A percentile compares a stretch with the other conserved stretches of the same genome.
These are phyloP conservation scores for Galerucella pusilla DNA, from an alignment of 2,888 invertebrate species.

Conservation along the genomic window DNA sequence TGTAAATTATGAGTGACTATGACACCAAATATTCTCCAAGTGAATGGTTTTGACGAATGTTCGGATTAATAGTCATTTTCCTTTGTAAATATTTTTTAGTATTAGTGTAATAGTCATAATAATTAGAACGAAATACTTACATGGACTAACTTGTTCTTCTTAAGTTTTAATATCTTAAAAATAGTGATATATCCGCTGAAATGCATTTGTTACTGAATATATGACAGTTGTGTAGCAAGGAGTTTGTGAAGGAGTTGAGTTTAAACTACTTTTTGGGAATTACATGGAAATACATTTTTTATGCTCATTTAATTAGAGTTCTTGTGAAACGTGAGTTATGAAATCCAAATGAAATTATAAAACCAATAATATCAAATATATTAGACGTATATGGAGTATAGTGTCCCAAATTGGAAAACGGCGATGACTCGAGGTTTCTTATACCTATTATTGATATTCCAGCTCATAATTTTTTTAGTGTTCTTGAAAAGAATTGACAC, in stretches of 20 bases:
- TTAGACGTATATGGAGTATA: too few relatives aligned
- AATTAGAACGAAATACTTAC: constrained; percentile 45
- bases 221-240: constrained; percentile 3
- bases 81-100: constrained; percentile 51
- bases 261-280: constrained; percentile 34
- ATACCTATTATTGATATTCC: neutral
- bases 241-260: neutral
- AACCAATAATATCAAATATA: too few relatives aligned
- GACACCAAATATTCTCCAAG: constrained; percentile 11
- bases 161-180: constrained; percentile 46
- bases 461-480: neutral
- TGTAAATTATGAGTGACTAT: constrained; percentile 47
- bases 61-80: constrained; percentile 44
- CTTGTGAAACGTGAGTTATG: too few relatives aligned
- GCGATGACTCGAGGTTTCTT: neutral
- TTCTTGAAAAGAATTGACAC: too few relatives aligned
- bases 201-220: constrained; percentile 53
- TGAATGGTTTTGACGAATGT: constrained; percentile 15
- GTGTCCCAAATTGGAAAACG: too few relatives aligned
- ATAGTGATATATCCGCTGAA: constrained; percentile 53
- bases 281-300: constrained; percentile 17
- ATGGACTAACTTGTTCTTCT: constrained; percentile 44
- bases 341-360: too few relatives aligned
- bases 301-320: too few relatives aligned
- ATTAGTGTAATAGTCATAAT: constrained; percentile 44